These are phyloP conservation scores for Meliscaeva auricollis DNA, from an alignment of 2,888 invertebrate species.

Conservation along the genomic window DNA sequence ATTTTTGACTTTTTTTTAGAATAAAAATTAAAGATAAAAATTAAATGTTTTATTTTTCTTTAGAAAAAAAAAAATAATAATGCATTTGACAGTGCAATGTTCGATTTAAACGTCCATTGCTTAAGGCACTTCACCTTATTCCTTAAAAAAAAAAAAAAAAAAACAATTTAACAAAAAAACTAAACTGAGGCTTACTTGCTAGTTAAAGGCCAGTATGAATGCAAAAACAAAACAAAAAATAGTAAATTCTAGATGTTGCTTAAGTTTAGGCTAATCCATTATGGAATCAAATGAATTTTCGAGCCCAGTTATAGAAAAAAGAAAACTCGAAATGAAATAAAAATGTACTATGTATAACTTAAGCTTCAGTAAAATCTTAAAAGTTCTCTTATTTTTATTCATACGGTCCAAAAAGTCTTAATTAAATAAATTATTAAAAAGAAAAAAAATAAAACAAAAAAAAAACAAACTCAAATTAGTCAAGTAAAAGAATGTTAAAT, in stretches of 20 bases:
- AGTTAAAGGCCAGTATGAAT: slow-evolving; percentile 19
- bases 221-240: not conserved
- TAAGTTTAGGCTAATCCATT: not conserved
- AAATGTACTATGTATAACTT: not conserved
- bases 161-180: not conserved
- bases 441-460: not conserved
- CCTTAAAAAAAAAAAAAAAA: slow-evolving; percentile 23
- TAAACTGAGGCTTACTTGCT: slow-evolving; percentile 56
- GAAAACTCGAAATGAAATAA: too few relatives aligned
- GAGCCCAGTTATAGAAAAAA: too few relatives aligned
- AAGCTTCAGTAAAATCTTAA: not conserved
- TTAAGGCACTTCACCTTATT: slow-evolving; percentile 43
- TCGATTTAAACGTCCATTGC: slow-evolving; percentile 26
- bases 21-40: slow-evolving; percentile 24
- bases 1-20: slow-evolving; percentile 51
- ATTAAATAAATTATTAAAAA: not conserved
- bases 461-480: slow-evolving; percentile 29
- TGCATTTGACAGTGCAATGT: slow-evolving; percentile 56
- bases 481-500: slow-evolving; percentile 10
- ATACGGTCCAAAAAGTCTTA: slow-evolving; percentile 19
- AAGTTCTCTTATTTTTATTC: slow-evolving; percentile 14
- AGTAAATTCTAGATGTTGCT: not conserved
- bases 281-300: not conserved
- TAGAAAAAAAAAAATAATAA: too few relatives aligned
- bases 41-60: slow-evolving; percentile 24